Base-by-base conservation (phyloP, 1,140 invertebrate species). In the Drosophila burlai region DNA sequence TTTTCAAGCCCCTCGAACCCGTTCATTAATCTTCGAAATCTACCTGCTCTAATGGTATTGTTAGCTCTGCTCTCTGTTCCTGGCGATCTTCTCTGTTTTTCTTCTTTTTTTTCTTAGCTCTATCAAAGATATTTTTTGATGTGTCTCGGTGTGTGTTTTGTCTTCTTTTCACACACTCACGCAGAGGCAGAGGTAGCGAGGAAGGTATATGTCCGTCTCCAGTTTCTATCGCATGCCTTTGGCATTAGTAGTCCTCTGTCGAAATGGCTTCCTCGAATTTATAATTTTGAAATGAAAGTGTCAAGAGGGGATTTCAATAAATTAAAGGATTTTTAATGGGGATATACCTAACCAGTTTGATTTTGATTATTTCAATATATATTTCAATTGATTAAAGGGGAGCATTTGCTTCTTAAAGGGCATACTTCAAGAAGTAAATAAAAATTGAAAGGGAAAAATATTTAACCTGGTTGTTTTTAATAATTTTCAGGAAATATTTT, bases 1-100 rank as follows among this genome's bases (percentile, higher is more conserved):
- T 89, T 81, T 81, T 69, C 36, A 72, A 77, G 61, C 59, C 36
- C 59, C 50, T 52, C 74, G 74, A 87, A 68, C 67, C 85, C 78
- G 77, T 81, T 87, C 84, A 87, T 87, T 87, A 87, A 87, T 87
- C 81, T 87, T 90, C 66, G 84, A 81, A 84, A 90, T 87, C 84
- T 84, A 84, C 76, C 84, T 81, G 77, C 78, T 89, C 68, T 74
- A 80, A 81, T 79, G 58, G 81, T 78, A 81, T 84, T 87, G 81
- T 90, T 84, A 77, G 72, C 29, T 18, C n/a, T 47, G 18, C 24
- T 40, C 46, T 46, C 69, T 57, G 38, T 69, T 74, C 76, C 60
- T 78, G 45, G 67, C 66, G 26, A 59, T 72, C 57, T 55, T 72
- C 40, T 81, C 46, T 45, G 72, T 59, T 64, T 60, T 38, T 40